A percentile compares a stretch with the other conserved stretches of the same genome.
These are phyloP conservation scores for Callosobruchus maculatus DNA, from an alignment of 2,888 invertebrate genomes.

Conservation along the genomic window DNA sequence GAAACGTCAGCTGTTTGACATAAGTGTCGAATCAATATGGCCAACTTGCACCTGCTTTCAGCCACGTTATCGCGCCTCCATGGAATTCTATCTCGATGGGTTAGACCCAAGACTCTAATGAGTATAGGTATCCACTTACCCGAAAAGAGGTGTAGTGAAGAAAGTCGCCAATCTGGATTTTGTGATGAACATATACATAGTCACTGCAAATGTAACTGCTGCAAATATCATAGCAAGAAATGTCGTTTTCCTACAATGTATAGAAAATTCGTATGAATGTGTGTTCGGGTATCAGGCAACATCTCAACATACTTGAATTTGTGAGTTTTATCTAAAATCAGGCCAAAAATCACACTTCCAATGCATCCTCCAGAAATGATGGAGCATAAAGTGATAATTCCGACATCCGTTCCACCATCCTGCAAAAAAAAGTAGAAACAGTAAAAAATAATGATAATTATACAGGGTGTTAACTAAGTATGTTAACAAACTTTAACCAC, in stretches of 20 bases:
- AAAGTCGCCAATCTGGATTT: conserved; percentile 27
- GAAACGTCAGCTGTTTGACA: too few relatives aligned
- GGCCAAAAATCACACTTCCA: conserved; percentile 84
- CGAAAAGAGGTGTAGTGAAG: conserved; percentile 33
- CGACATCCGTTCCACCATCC: conserved; percentile 70
- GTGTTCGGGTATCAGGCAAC: not conserved
- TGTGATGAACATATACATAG: conserved; percentile 5
- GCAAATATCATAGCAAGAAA: conserved; percentile 21
- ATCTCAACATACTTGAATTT: conserved; percentile 70
- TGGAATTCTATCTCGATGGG: too few relatives aligned
- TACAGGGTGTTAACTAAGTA: too few relatives aligned
- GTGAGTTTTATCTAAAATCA: conserved; percentile 71
- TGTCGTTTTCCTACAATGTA: conserved; percentile 21
- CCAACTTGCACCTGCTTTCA: too few relatives aligned
- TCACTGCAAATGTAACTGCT: conserved; percentile 18
- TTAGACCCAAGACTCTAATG: too few relatives aligned
- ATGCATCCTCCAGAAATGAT: conserved; percentile 83
- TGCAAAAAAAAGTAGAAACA: too few relatives aligned
- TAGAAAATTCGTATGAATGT: not conserved
- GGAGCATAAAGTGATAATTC: conserved; percentile 83
- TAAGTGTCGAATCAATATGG: too few relatives aligned
- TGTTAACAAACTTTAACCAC: too few relatives aligned
- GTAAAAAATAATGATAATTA: too few relatives aligned
- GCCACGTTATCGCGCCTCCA: too few relatives aligned
- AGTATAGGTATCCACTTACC: too few relatives aligned